A percentile compares a stretch with the other conserved stretches of the same genome.
Conservation (phyloP, 2,888 invertebrate genomes). For the Tillus elongatus region DNA sequence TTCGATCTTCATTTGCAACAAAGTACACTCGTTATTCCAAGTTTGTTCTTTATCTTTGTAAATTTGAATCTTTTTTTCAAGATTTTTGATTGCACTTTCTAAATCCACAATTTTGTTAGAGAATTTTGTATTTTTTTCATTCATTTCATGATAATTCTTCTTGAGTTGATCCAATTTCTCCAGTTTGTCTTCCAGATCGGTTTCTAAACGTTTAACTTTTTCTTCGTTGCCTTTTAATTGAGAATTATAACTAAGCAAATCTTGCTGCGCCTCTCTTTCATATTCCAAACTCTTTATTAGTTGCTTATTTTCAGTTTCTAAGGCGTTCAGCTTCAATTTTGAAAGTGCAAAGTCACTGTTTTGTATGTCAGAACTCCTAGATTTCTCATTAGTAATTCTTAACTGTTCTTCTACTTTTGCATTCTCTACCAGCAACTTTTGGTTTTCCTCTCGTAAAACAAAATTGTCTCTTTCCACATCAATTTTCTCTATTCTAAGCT, state of each 20-base stretch:
- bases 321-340: too few relatives aligned
- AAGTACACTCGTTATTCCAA: constrained; percentile 21
- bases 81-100: not conserved
- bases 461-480: too few relatives aligned
- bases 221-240: constrained; percentile 9
- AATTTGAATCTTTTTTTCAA: too few relatives aligned
- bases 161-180: constrained; percentile 8
- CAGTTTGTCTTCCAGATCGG: not conserved
- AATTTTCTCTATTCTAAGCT: too few relatives aligned
- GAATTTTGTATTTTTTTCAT: constrained; percentile 6
- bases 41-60: too few relatives aligned
- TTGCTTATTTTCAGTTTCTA: too few relatives aligned
- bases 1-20: constrained; percentile 22
- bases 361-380: too few relatives aligned
- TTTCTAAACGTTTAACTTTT: constrained; percentile 16
- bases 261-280: not conserved
- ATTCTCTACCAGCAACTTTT: constrained; percentile 25
- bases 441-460: constrained; percentile 31
- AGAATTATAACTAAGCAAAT: not conserved
- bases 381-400: too few relatives aligned
- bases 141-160: constrained; percentile 10
- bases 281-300: too few relatives aligned
- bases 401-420: too few relatives aligned
- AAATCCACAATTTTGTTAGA: constrained; percentile 1
- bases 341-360: too few relatives aligned